Percentiles rank a stretch among this genome's conserved stretches.
Evolutionary conservation across 2,797 vertebrate genomes (phyloP).

Genomic region (Nyctalus aviator): DNA sequence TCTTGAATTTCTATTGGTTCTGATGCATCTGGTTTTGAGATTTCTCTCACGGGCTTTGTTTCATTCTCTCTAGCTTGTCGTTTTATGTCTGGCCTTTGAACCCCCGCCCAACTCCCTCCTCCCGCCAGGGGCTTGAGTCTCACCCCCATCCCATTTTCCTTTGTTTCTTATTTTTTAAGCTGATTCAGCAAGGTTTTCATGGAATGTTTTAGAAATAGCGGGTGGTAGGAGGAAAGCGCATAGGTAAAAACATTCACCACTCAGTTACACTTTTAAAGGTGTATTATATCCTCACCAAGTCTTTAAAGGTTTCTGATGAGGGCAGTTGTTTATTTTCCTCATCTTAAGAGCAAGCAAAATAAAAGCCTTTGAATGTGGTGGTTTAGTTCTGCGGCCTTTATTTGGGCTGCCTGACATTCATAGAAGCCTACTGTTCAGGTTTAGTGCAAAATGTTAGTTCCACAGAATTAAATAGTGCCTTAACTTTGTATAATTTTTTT

Average conservation of each 20-base stretch:
- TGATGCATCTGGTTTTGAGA: conserved; percentile 77
- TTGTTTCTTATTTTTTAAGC: conserved; percentile 36
- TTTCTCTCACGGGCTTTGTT: conserved; percentile 78
- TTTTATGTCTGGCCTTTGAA: conserved; percentile 80
- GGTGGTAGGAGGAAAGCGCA: not conserved
- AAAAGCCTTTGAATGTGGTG: not conserved
- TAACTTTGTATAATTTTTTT: not conserved
- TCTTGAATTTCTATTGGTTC: conserved; percentile 79
- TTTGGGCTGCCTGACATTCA: not conserved
- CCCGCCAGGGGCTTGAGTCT: not conserved
- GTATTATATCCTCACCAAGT: not conserved
- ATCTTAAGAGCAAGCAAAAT: conserved; percentile 46
- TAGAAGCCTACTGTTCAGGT: conserved; percentile 2
- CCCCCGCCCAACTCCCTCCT: not conserved
- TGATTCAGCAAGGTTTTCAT: conserved; percentile 72
- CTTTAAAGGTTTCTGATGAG: conserved; percentile 38
- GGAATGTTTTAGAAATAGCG: conserved; percentile 54
- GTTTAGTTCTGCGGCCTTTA: conserved; percentile 13
- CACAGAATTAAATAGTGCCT: not conserved
- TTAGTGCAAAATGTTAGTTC: not conserved
- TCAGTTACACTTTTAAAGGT: conserved; percentile 40
- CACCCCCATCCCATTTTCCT: conserved; percentile 43
- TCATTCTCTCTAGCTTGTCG: conserved; percentile 80
- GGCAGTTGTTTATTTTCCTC: not conserved
- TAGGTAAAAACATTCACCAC: not conserved